Conservation (phyloP, 2,113 vertebrate species). For the Brienomyrus brachyistius region DNA sequence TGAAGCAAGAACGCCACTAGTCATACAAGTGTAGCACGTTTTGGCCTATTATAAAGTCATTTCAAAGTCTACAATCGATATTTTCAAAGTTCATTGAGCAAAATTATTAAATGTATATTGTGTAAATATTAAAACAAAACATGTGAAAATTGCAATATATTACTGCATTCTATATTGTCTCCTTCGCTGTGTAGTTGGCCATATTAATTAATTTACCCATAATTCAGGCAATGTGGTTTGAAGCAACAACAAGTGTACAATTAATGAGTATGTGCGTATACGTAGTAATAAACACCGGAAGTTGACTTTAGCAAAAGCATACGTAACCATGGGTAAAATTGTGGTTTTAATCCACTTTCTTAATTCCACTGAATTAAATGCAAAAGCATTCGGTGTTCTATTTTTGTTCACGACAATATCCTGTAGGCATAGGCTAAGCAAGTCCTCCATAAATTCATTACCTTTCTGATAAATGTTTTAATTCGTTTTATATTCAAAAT, state of each 20-base stretch:
- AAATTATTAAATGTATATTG: not conserved
- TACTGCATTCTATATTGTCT: not conserved
- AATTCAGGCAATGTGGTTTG: not conserved
- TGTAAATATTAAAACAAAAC: not conserved
- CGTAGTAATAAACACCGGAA: not conserved
- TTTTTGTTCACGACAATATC: not conserved
- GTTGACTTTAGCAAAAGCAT: not conserved
- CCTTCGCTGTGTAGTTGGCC: not conserved
- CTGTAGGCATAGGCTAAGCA: not conserved
- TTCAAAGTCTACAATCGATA: not conserved
- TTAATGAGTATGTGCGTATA: not conserved
- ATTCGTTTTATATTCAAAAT: not conserved
- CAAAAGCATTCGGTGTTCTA: not conserved
- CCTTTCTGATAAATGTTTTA: not conserved
- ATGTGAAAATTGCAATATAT: not conserved
- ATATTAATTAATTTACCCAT: not conserved
- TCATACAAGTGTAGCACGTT: not conserved
- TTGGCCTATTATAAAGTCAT: not conserved
- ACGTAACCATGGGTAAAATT: not conserved
- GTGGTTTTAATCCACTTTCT: not conserved
- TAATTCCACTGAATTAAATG: not conserved
- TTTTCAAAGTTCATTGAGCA: not conserved
- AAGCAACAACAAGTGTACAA: not conserved
- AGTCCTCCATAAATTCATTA: not conserved
- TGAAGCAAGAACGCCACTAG: not conserved